Evolutionary conservation across 2,113 vertebrate species (phyloP).

Genomic region (Pseudopipra pipra): DNA sequence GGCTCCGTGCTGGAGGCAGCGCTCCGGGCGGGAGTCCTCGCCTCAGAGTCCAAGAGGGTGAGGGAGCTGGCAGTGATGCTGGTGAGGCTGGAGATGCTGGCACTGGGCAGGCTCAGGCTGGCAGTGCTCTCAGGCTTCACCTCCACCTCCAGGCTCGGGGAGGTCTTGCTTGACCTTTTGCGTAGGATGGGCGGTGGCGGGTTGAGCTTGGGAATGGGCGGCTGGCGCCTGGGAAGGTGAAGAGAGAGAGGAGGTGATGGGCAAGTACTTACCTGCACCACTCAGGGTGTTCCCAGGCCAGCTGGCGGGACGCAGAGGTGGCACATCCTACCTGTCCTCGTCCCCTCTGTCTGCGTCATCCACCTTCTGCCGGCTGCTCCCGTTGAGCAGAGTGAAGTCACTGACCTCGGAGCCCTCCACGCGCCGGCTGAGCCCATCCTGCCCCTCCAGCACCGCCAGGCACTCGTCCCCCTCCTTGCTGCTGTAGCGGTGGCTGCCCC

Average conservation of each 20-base stretch:
- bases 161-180: constrained; percentile 81
- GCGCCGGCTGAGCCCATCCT: constrained; percentile 31
- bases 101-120: constrained; percentile 6
- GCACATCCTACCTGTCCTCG: constrained; percentile 77
- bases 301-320: accelerated
- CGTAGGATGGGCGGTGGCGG: constrained; percentile 76
- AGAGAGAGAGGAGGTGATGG: neutral
- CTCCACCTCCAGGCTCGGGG: constrained; percentile 68
- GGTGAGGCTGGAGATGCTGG: constrained; percentile 72
- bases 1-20: constrained; percentile 69
- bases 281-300: accelerated
- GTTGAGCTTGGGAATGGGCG: constrained; percentile 81
- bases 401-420: constrained; percentile 61
- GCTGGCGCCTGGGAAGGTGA: constrained; percentile 55
- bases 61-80: constrained; percentile 74
- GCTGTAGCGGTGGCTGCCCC: neutral
- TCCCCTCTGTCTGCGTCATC: constrained; percentile 39
- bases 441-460: constrained; percentile 12
- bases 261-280: neutral
- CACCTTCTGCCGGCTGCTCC: constrained; percentile 39
- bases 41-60: constrained; percentile 73
- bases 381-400: neutral
- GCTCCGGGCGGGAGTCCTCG: constrained; percentile 65
- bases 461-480: constrained; percentile 15
- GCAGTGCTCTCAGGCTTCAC: constrained; percentile 15